These are phyloP conservation scores for Scaptodrosophila latifasciaeformis DNA, from an alignment of 2,888 invertebrate species.

Conservation along the genomic window DNA sequence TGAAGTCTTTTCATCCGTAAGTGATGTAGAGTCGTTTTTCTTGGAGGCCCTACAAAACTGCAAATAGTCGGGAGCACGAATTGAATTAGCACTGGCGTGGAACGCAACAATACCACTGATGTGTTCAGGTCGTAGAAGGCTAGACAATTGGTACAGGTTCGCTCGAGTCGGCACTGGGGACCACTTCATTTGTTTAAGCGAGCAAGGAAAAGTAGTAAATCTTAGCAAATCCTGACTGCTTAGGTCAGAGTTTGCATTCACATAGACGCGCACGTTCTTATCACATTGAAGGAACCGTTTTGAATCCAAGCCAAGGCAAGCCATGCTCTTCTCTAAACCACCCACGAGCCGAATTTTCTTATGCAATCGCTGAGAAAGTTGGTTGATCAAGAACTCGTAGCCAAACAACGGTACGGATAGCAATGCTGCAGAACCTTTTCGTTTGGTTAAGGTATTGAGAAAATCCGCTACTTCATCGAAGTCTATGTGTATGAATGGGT, in stretches of 20 bases:
- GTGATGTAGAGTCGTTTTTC: too few species aligned
- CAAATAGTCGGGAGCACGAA: slow-evolving; percentile 30
- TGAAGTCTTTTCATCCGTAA: too few species aligned
- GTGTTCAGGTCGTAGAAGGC: slow-evolving; percentile 39
- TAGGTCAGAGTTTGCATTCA: neutral
- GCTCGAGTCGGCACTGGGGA: slow-evolving; percentile 41
- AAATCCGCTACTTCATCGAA: slow-evolving; percentile 26
- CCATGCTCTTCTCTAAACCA: slow-evolving; percentile 14
- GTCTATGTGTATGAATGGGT: slow-evolving; percentile 26
- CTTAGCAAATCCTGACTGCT: too few species aligned
- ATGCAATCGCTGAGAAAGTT: slow-evolving; percentile 29
- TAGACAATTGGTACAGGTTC: slow-evolving; percentile 46
- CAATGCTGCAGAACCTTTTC: neutral
- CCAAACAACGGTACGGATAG: slow-evolving; percentile 41
- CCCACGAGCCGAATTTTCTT: slow-evolving; percentile 35
- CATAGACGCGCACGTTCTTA: slow-evolving; percentile 1
- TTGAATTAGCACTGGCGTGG: slow-evolving; percentile 18
- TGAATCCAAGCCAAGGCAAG: slow-evolving; percentile 17
- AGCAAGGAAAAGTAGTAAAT: neutral
- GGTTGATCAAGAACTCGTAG: slow-evolving; percentile 35
- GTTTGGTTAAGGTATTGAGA: slow-evolving; percentile 1
- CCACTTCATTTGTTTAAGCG: slow-evolving; percentile 26
- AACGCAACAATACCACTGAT: slow-evolving; percentile 40
- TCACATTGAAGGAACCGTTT: slow-evolving; percentile 9
- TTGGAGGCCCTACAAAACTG: too few species aligned